Percentiles rank a stretch among this genome's conserved stretches.
phyloP scores from a whole-genome alignment of 2,797 vertebrate species.

The Mastacembelus armatus region DNA sequence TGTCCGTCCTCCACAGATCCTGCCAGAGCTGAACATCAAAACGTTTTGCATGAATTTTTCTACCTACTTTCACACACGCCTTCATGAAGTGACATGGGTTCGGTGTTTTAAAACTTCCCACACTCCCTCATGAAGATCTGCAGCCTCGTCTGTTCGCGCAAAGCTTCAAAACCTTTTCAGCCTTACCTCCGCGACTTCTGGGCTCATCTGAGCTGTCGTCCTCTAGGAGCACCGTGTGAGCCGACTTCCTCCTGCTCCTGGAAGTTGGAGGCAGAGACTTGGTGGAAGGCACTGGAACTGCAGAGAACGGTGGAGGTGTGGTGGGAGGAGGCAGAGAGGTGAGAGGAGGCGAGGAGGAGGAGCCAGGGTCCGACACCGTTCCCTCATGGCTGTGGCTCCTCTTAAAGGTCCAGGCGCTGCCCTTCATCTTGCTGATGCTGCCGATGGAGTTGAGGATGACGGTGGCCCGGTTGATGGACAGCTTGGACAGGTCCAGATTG shows the following conservation, averaged over 20 bases:
- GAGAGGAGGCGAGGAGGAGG: slow-evolving; percentile 67
- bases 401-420: slow-evolving; percentile 88
- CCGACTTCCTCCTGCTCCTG: slow-evolving; percentile 90
- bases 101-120: background rate
- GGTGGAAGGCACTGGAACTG: background rate
- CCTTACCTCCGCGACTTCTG: slow-evolving; percentile 52
- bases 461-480: slow-evolving; percentile 85
- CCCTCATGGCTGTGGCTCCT: slow-evolving; percentile 76
- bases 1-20: slow-evolving; percentile 64
- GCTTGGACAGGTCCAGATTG: slow-evolving; percentile 79
- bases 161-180: background rate
- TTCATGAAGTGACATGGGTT: background rate
- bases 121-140: too few species aligned
- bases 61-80: too few species aligned
- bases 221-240: slow-evolving; percentile 90
- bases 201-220: slow-evolving; percentile 87
- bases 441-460: slow-evolving; percentile 94
- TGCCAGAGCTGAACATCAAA: slow-evolving; percentile 25
- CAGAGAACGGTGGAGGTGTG: slow-evolving; percentile 63
- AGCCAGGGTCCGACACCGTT: slow-evolving; percentile 59
- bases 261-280: slow-evolving; percentile 63
- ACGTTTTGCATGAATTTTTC: background rate
- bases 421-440: slow-evolving; percentile 91
- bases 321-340: slow-evolving; percentile 67
- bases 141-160: background rate